phyloP scores from a whole-genome alignment of 2,888 invertebrate species.

The Dryadula phaetusa region DNA sequence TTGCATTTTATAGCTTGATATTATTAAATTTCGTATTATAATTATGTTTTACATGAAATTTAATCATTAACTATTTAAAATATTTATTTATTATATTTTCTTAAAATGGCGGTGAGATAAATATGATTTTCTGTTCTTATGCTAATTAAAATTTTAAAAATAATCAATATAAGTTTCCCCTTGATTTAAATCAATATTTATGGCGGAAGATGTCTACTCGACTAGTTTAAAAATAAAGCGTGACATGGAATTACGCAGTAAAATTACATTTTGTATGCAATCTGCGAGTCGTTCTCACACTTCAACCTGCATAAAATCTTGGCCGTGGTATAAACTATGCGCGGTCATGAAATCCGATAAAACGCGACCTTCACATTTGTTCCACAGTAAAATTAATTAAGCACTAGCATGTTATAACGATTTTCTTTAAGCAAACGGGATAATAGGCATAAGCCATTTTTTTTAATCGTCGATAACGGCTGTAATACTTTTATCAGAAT shows the following conservation, averaged over 20 bases:
- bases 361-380: slow-evolving; percentile 42
- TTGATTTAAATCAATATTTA: neutral
- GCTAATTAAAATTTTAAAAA: no score
- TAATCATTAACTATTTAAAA: no score
- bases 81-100: no score
- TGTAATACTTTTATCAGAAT: slow-evolving; percentile 34
- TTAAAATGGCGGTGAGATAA: no score
- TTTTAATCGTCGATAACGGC: slow-evolving; percentile 44
- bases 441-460: slow-evolving; percentile 32
- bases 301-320: slow-evolving; percentile 31
- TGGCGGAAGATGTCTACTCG: neutral
- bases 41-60: no score
- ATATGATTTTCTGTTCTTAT: no score
- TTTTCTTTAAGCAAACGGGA: slow-evolving; percentile 19
- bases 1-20: neutral
- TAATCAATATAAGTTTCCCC: no score
- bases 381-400: slow-evolving; percentile 37
- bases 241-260: slow-evolving; percentile 19
- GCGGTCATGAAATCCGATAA: slow-evolving; percentile 39
- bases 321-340: slow-evolving; percentile 38
- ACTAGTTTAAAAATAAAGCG: neutral
- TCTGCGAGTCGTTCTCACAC: slow-evolving; percentile 10
- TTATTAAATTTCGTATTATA: no score
- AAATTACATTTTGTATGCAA: slow-evolving; percentile 15
- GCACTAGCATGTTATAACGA: slow-evolving; percentile 3